Evolutionary conservation across 2,888 invertebrate genomes (phyloP).

Genomic region (Lysandra coridon): DNA sequence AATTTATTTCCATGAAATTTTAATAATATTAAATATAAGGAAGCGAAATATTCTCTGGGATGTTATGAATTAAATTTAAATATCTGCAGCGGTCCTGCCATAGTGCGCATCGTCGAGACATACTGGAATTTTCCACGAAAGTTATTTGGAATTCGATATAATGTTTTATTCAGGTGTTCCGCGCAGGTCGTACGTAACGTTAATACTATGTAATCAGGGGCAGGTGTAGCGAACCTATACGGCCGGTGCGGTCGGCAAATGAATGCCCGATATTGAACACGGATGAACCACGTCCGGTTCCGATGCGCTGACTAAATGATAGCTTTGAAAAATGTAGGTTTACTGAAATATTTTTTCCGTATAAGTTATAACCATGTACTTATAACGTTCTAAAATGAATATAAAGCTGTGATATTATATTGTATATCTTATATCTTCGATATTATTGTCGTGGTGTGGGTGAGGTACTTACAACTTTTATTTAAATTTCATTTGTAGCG

Average conservation of each 20-base stretch:
- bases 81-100: constrained; percentile 12
- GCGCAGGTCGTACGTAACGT: constrained; percentile 10
- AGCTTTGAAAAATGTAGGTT: not conserved
- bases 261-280: constrained; percentile 60
- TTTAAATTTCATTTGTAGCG: too few species aligned
- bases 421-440: too few species aligned
- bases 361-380: not conserved
- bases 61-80: constrained; percentile 8
- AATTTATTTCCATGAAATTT: not conserved
- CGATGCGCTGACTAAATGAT: not conserved
- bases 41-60: not conserved
- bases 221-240: constrained; percentile 27
- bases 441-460: too few species aligned
- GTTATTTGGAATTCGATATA: constrained; percentile 22
- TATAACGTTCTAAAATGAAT: not conserved
- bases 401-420: too few species aligned
- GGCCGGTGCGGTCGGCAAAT: constrained; percentile 48
- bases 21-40: not conserved
- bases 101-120: not conserved
- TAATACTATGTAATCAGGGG: constrained; percentile 26
- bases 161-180: constrained; percentile 28
- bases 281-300: constrained; percentile 40
- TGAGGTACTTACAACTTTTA: too few species aligned
- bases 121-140: constrained; percentile 17
- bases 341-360: not conserved